Base-by-base conservation (phyloP, 2,888 invertebrate species). In the Lacanobia wlatinum region DNA sequence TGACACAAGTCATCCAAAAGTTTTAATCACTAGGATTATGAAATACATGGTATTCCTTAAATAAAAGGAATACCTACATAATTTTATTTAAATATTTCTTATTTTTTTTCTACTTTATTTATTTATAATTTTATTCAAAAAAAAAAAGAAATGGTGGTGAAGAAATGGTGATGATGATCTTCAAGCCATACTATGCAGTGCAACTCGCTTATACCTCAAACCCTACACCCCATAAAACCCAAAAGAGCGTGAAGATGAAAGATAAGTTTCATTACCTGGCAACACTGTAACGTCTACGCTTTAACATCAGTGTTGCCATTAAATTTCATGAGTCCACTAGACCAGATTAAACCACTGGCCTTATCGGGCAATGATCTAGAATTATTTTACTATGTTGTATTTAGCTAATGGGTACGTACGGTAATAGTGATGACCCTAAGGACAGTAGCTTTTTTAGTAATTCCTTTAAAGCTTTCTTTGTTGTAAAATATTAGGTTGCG, bases 221-320 rank as follows among this genome's bases (percentile, higher is more conserved):
- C 46, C 56, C 58, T 84, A 48, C 62, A 50, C 48, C 43, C 56
- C 50, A 58, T 82, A 62, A 76, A 80, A 74, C 70, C 61, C 34
- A 83, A 74, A 78, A 81, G 64, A 73, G 70, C 75, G 65, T 67
- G 46, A 81, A 78, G 76, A 81, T 83, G 73, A 62, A 61, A 78
- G 67, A 83, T 76, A 83, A 77, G 55, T 76, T 84, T 68, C 75
- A 82, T 82, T 85, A 82, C 75, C 67, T 82, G 64, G 70, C 67
- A 71, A 85, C 81, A 84, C 69, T 85, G 83, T 83, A 73, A 69
- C 55, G 69, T 76, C 46, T 40, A 56, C 60, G 68, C 71, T 62
- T 68, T 64, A 62, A 74, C 72, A 69, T 77, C 78, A 77, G 66
- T 69, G 80, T 63, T 81, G 62, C 65, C 68, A 77, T 80, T 63